Evolutionary conservation across 2,888 invertebrate species (phyloP), one percentile per base, ranked within the genome.

Genomic region (Lepidochrysops patricia): DNA sequence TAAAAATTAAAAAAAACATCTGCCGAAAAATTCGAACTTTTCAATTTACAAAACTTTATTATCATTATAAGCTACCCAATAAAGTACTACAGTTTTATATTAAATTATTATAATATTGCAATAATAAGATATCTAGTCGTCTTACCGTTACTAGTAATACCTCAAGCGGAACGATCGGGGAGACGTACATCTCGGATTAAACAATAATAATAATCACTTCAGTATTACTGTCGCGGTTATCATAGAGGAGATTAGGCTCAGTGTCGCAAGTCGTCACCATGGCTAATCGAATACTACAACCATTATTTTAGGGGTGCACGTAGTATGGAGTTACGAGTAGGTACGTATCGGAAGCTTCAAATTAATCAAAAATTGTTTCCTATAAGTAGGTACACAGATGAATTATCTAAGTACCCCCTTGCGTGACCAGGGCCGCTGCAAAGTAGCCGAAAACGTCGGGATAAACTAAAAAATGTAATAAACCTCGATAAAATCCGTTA

Each of bases 151-250:
- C n/a, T n/a, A 34, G 52, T 23, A 37, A 54, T 60, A 52, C 48
- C 50, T 58, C 34, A 25, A 35, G 19, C 57, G 19, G 57, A 61
- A 52, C 62, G 57, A 58, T 49, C 60, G 62, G 49, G 48, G 58
- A 61, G 62, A 62, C 66, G 64, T 64, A 61, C 61, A 66, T 63
- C 62, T 58, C 60, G 64, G 73, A 76, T 77, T 75, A 74, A 74
- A 72, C 68, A 74, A 73, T 74, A 74, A 72, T 67, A 74, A 73
- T 74, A 74, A 76, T 74, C 72, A 72, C 68, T 69, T 70, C 65
- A 70, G 72, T 66, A 76, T 77, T 77, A 75, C 68, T 72, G 75
- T 77, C 77, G 61, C 70, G 64, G 69, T 71, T 74, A 73, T 75
- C 72, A 69, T 64, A 61, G 64, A 54, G 57, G 65, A 72, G 74